These are phyloP conservation scores for Metallyticus violacea DNA, from an alignment of 2,888 invertebrate genomes.

Conservation along the genomic window DNA sequence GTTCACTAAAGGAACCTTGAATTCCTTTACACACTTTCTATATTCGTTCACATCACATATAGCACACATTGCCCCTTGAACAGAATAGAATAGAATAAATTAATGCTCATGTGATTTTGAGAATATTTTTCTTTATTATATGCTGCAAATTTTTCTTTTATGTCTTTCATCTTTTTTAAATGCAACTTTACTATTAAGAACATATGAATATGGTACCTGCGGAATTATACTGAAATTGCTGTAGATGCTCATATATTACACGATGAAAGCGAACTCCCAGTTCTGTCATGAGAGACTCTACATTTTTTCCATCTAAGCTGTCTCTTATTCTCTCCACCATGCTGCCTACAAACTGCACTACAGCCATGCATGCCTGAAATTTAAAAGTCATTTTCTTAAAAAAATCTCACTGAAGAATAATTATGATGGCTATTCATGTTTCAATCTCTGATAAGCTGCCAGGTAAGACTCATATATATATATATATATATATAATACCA, in stretches of 20 bases:
- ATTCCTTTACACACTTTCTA: conserved; percentile 79
- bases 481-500: no score
- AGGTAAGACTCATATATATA: no score
- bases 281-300: conserved; percentile 81
- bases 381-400: background rate
- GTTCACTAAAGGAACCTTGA: conserved; percentile 73
- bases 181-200: background rate
- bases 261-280: conserved; percentile 90
- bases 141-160: no score
- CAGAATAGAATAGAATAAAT: background rate
- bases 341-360: conserved; percentile 77
- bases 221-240: conserved; percentile 91
- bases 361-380: conserved; percentile 74
- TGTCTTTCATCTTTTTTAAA: no score
- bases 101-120: no score
- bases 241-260: conserved; percentile 90
- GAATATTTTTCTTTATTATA: no score
- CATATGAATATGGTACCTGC: conserved; percentile 58
- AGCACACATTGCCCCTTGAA: conserved; percentile 89
- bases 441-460: no score
- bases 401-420: no score
- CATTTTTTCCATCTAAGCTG: conserved; percentile 89
- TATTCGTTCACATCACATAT: conserved; percentile 99
- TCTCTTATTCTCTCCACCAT: conserved; percentile 75
- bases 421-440: no score